Evolutionary conservation across 2,113 vertebrate genomes (phyloP), one percentile per base, ranked within the genome.

Genomic region (Seriola dumerili): DNA sequence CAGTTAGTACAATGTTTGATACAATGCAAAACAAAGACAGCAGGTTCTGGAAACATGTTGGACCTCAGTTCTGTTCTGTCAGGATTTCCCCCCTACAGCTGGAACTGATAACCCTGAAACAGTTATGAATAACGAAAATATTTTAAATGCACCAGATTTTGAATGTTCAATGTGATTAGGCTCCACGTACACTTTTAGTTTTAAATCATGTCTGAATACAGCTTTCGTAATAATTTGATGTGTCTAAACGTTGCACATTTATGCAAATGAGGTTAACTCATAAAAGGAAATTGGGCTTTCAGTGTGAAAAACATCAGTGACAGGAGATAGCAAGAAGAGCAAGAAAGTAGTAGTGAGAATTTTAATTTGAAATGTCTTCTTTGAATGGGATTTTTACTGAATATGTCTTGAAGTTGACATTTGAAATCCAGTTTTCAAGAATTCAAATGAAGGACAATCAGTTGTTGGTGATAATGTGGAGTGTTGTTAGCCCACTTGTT

Each of bases 1-100:
- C 97, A 97, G 98, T 99, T 68, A 98, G 98, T 96, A 55, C 21
- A 66, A 29, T 8, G 13, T 66, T 76, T 21, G 13, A 36, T 40
- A 14, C 34, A 32, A 62, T 16, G 14, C 72, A 66, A 21, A 14
- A 17, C 38, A 48, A 11, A 64, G 32, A 1, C 3, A 21, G 29
- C 50, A 13, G 2, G 17, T 19, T 68, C 52, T 62, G 3, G 50
- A 54, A 19, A 48, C 14, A 17, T 12, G 14, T 13, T 34, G 23
- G n/a, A 25, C 12, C 4, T 46, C 10, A 14, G 6, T 62, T 52
- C 14, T 42, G 6, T n/a, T 46, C 17, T 14, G 10, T 44, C 48
- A 44, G 16, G 13, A 21, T 55, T 34, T 38, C 3, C 16, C 42
- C 3, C 10, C 40, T 36, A n/a, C n/a, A 46, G 40, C 42, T 40